Percentiles rank a stretch among this genome's conserved stretches.
Conservation (phyloP, 2,888 invertebrate species). For the Nudaria mundana region DNA sequence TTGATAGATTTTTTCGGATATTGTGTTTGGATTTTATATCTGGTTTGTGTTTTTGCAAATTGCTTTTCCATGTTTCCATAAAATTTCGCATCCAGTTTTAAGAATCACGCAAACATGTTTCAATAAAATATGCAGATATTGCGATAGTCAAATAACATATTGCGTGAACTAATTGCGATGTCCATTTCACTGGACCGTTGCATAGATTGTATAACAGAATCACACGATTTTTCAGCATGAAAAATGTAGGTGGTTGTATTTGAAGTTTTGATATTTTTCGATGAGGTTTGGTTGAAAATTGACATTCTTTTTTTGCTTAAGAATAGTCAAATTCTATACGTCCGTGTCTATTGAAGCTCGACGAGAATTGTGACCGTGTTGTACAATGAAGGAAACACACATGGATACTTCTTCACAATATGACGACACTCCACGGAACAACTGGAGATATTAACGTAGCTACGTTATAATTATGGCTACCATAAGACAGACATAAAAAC, state of each 20-base stretch:
- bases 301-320: slow-evolving; percentile 37
- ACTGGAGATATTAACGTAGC: too few relatives aligned
- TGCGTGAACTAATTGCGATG: slow-evolving; percentile 50
- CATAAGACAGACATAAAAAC: too few relatives aligned
- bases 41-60: slow-evolving; percentile 15
- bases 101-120: slow-evolving; percentile 28
- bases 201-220: slow-evolving; percentile 40
- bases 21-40: slow-evolving; percentile 16
- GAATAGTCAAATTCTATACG: too few relatives aligned
- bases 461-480: too few relatives aligned
- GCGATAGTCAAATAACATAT: slow-evolving; percentile 46
- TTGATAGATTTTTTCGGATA: slow-evolving; percentile 43
- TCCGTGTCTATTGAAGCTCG: too few relatives aligned
- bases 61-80: slow-evolving; percentile 25
- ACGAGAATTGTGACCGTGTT: too few relatives aligned
- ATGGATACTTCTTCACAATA: too few relatives aligned
- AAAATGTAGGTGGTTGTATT: slow-evolving; percentile 19
- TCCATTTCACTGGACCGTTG: slow-evolving; percentile 41
- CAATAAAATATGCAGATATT: slow-evolving; percentile 55
- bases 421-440: too few relatives aligned
- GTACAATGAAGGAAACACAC: too few relatives aligned
- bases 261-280: slow-evolving; percentile 41
- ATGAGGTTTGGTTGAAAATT: slow-evolving; percentile 48
- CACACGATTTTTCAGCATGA: slow-evolving; percentile 39
- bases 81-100: slow-evolving; percentile 17